A percentile compares a stretch with the other conserved stretches of the same genome.
Conservation (phyloP, 1,140 invertebrate species). For the Bombus fervidus region DNA sequence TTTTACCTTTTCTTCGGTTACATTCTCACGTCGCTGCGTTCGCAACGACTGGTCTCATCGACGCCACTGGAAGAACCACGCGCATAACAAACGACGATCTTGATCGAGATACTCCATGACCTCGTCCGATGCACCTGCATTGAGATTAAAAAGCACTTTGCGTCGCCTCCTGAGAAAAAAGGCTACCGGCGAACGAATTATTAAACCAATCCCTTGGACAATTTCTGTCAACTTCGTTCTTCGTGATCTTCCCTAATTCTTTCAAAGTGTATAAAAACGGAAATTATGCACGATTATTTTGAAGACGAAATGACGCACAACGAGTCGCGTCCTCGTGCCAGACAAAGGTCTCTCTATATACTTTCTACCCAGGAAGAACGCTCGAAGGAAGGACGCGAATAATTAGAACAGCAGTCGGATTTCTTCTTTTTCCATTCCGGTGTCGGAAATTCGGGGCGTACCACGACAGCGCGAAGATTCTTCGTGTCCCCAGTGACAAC, state of each 20-base stretch:
- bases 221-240: no score
- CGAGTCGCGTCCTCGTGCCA: not conserved
- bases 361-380: no score
- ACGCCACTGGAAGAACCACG: not conserved
- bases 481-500: not conserved
- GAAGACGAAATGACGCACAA: not conserved
- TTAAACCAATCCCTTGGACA: no score
- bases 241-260: not conserved
- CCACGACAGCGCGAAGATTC: not conserved
- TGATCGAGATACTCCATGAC: not conserved
- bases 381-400: not conserved
- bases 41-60: not conserved
- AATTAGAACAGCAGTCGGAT: not conserved
- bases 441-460: slow-evolving; percentile 3
- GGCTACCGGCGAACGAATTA: not conserved
- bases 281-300: no score
- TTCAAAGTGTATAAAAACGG: no score
- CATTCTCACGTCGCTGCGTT: slow-evolving; percentile 38
- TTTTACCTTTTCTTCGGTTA: slow-evolving; percentile 48
- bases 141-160: not conserved
- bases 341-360: not conserved
- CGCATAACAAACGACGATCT: not conserved
- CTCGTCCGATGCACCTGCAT: not conserved
- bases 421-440: not conserved
- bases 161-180: not conserved